Conservation (phyloP, 2,797 vertebrate genomes). For the Pyrocephalus nanus region DNA sequence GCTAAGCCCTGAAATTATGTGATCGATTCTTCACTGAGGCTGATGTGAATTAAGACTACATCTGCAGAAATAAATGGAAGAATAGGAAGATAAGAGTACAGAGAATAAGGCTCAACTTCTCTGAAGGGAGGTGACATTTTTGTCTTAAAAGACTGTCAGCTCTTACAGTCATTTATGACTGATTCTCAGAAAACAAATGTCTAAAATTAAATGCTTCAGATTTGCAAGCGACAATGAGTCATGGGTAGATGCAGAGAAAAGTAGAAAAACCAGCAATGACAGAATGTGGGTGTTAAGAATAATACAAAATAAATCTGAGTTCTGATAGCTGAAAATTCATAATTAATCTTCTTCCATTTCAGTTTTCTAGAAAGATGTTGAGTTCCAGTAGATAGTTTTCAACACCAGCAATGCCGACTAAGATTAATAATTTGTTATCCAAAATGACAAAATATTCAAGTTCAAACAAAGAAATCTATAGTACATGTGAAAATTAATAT, state of each 20-base stretch:
- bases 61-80: neutral
- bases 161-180: neutral
- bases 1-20: neutral
- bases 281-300: conserved; percentile 14
- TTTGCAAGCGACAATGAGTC: conserved; percentile 38
- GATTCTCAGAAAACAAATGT: neutral
- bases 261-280: neutral
- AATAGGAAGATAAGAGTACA: neutral
- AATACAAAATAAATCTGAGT: conserved; percentile 24
- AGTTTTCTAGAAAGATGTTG: neutral
- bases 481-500: neutral
- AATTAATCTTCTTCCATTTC: neutral
- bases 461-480: neutral
- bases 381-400: neutral
- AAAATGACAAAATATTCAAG: neutral
- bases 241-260: conserved; percentile 8
- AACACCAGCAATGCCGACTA: neutral
- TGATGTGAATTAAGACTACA: neutral
- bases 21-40: neutral
- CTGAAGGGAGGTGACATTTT: neutral
- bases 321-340: neutral
- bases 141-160: neutral
- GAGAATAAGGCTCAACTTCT: neutral
- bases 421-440: neutral
- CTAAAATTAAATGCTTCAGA: conserved; percentile 42